Evolutionary conservation across 64 coral and sea anemone species (phyloP).

Genomic region (Astreopora myriophthalma): DNA sequence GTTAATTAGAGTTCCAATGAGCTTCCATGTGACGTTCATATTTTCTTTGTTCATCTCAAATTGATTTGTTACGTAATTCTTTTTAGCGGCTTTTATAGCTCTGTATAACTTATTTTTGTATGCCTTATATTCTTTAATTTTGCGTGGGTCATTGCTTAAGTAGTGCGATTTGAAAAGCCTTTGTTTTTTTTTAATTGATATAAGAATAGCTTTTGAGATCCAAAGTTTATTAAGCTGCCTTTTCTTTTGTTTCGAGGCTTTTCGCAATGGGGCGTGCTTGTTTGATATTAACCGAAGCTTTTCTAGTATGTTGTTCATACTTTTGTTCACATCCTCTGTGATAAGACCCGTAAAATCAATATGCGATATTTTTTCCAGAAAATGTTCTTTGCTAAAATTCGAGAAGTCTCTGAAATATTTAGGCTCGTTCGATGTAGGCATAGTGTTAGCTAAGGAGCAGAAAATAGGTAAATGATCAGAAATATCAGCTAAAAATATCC

Average conservation of each 20-base stretch:
- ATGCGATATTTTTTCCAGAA: neutral
- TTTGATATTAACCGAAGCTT: neutral
- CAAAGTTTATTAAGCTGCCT: conserved; percentile 35
- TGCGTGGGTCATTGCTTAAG: conserved; percentile 32
- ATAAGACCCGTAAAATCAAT: neutral
- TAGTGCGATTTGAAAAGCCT: conserved; percentile 25
- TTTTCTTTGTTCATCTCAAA: conserved; percentile 24
- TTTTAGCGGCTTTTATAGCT: conserved; percentile 27
- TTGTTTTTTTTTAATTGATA: conserved; percentile 34
- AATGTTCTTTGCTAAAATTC: neutral
- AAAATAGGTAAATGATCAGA: neutral
- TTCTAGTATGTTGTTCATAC: neutral
- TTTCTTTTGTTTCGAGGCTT: conserved; percentile 38
- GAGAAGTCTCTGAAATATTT: neutral
- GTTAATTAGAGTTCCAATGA: conserved; percentile 43
- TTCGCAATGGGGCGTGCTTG: conserved; percentile 39
- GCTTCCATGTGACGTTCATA: conserved; percentile 32
- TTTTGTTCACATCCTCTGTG: conserved; percentile 24
- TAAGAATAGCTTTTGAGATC: conserved; percentile 29
- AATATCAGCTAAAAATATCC: too few relatives aligned
- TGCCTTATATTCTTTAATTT: conserved; percentile 7
- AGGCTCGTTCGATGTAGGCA: neutral
- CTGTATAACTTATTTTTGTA: conserved; percentile 41
- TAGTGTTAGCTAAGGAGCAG: neutral
- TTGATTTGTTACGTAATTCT: conserved; percentile 30